Evolutionary conservation across 2,797 vertebrate species (phyloP), one percentile per base, ranked within the genome.

Genomic region (Mionectes olivaceus): DNA sequence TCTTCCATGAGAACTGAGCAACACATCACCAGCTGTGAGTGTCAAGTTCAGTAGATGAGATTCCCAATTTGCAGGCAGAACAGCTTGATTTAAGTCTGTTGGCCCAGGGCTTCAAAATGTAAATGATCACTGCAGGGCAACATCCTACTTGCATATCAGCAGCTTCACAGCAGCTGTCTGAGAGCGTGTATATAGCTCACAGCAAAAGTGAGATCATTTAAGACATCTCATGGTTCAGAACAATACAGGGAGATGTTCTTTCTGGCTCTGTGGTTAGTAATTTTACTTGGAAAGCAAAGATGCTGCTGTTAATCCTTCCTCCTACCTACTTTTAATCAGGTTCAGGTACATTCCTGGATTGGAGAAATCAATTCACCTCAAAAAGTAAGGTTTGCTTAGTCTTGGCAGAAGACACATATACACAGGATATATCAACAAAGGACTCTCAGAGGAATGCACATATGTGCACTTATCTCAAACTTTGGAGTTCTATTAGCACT

Each of bases 41-140:
- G 76, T 78, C 76, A 85, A 57, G 24, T 61, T 92, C 39, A 9
- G 79, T 50, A 75, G 82, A 71, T 28, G 81, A 21, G 53, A 83
- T 63, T 83, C 82, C 87, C 61, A 50, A 71, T 86, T 92, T 89
- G 83, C 53, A 74, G 65, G 50, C 64, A 91, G 76, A 89, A 83
- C 87, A 95, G 68, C 60, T 89, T 93, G 87, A 95, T 91, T 93
- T 87, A 94, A 83, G 46, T 75, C 75, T 95, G 56, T 87, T 96
- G 84, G 60, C 61, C 92, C 69, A 35, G 70, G 46, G 56, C 76
- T 94, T 92, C 82, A 89, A 87, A 94, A 90, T 6, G 23, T 53
- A 68, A 91, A 91, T 83, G 71, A 94, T 77, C 92, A 95, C 64
- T 91, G 46, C 89, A 85, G 79, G 32, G 33, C 80, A 78, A 89